Conservation (phyloP, 2,113 vertebrate species). For the Miniopterus natalensis region DNA sequence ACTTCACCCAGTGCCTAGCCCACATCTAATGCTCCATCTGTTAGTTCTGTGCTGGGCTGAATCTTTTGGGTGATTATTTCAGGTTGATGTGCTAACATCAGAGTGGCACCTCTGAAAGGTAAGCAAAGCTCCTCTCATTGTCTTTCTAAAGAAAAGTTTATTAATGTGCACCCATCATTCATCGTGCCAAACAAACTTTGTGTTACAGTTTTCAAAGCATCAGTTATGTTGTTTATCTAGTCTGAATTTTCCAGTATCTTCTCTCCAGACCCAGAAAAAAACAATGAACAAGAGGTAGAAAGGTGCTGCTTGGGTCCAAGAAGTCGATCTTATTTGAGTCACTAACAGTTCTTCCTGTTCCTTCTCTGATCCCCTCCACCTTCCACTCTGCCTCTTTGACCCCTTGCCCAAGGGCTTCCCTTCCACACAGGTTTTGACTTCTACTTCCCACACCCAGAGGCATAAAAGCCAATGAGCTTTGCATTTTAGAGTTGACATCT, state of each 20-base stretch:
- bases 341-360: fast-evolving
- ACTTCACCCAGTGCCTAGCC: background rate
- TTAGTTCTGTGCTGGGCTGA: background rate
- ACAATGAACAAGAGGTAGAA: background rate
- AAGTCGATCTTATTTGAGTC: background rate
- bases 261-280: background rate
- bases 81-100: background rate
- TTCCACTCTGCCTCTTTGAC: background rate
- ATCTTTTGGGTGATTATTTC: background rate
- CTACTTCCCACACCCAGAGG: background rate
- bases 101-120: background rate
- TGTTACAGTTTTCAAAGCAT: background rate
- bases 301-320: background rate
- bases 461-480: constrained; percentile 50
- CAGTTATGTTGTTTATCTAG: background rate
- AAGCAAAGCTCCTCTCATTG: background rate
- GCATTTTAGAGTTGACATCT: constrained; percentile 61
- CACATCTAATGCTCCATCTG: background rate
- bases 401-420: background rate
- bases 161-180: background rate
- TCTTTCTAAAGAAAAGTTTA: background rate
- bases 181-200: background rate
- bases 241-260: background rate
- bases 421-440: background rate
- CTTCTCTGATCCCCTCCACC: background rate